A percentile compares a stretch with the other conserved stretches of the same genome.
Conservation (phyloP, 2,113 vertebrate genomes). For the Catharus bicknelli region DNA sequence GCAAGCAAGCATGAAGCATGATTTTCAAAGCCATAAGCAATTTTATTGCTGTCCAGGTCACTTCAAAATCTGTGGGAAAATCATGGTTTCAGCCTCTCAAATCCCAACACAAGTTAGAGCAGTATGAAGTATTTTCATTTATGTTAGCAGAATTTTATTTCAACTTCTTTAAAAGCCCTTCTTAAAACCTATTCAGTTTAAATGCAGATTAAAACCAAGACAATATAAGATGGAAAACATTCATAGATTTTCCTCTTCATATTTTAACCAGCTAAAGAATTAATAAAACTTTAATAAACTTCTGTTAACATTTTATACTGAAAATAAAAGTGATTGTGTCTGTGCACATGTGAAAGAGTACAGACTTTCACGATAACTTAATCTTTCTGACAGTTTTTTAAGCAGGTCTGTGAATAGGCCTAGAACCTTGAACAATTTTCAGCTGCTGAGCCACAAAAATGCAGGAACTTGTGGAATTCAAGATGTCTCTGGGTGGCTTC, state of each 20-base stretch:
- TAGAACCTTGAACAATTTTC: not conserved
- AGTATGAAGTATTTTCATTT: not conserved
- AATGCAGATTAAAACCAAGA: not conserved
- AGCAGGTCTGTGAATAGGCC: not conserved
- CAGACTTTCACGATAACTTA: not conserved
- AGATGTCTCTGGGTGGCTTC: not conserved
- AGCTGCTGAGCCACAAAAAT: not conserved
- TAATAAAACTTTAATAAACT: not conserved
- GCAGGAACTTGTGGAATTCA: not conserved
- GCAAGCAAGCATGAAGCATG: not conserved
- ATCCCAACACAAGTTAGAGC: not conserved
- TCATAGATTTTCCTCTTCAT: not conserved
- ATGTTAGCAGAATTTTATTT: not conserved
- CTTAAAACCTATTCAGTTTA: not conserved
- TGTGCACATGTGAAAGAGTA: not conserved
- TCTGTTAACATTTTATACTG: not conserved
- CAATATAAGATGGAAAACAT: not conserved
- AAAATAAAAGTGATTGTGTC: not conserved
- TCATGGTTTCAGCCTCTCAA: not conserved
- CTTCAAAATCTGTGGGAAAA: not conserved
- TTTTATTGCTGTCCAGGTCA: not conserved
- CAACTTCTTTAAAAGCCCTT: not conserved
- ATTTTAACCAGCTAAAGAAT: not conserved
- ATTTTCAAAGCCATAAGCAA: slow-evolving; percentile 25
- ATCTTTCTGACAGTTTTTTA: not conserved